Conservation (phyloP, 2,113 vertebrate species). For the Epinephelus fuscoguttatus region DNA sequence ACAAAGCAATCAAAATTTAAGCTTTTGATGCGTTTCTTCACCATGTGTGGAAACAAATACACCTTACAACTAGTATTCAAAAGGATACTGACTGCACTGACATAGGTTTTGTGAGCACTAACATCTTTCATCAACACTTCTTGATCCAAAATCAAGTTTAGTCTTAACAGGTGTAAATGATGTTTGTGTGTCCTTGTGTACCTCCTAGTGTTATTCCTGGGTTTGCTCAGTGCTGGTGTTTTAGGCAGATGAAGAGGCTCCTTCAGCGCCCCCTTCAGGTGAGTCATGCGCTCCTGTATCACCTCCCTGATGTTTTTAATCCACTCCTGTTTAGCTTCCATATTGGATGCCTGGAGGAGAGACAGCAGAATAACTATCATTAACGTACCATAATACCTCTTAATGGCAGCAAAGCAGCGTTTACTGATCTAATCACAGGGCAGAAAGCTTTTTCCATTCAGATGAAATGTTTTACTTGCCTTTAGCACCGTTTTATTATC, state of each 20-base stretch:
- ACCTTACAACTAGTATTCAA: no score
- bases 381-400: background rate
- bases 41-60: no score
- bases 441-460: no score
- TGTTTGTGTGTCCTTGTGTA: constrained; percentile 55
- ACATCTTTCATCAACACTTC: background rate
- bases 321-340: constrained; percentile 99
- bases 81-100: no score
- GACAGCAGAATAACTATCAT: background rate
- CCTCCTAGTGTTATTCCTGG: constrained; percentile 94
- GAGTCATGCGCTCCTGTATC: constrained; percentile 98
- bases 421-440: background rate
- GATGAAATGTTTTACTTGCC: constrained; percentile 74
- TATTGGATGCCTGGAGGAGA: constrained; percentile 89
- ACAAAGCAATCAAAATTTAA: no score
- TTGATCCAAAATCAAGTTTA: background rate
- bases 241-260: constrained; percentile 97
- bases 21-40: no score
- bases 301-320: constrained; percentile 98
- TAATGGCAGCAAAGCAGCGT: background rate
- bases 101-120: background rate
- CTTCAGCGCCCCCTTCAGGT: constrained; percentile 97
- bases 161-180: background rate
- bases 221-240: constrained; percentile 89
- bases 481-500: constrained; percentile 98